Base-by-base conservation (phyloP, 1,140 invertebrate species). In the Agraylea sexmaculata region DNA sequence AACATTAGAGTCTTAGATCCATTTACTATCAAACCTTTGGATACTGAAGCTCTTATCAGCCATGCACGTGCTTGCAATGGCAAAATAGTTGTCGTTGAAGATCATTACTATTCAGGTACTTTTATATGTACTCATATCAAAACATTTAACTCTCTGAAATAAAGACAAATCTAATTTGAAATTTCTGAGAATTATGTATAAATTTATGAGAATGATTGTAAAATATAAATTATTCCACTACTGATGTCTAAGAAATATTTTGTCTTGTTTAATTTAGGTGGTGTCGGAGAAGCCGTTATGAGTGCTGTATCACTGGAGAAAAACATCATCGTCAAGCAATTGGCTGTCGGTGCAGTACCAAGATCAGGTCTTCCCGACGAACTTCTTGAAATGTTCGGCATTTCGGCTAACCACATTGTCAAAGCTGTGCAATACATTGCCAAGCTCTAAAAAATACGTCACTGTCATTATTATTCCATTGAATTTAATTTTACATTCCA, bases 21-120 rank as follows among this genome's bases (percentile, higher is more conserved):
- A 1, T 97, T 97, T 65, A 96, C 92, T 2, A 73, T 99, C 36
- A 97, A 99, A 66, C 95, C 95, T 0, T 66, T 99, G 29, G 95
- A 99, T 64, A 71, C 68, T 30, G 71, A 73, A 1, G 70, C 77
- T 0, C 78, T 99, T 20, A 64, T 86, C 29, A 65, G 72, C 31
- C 77, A 91, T 58, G 92, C 91, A 8, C 73, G 74, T 33, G 77
- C 82, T 33, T 80, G 74, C 42, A 83, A 82, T 22, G 90, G 90
- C 1, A 72, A 76, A 17, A 74, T 98, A 23, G 53, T 99, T 29
- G 91, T 91, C 19, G 89, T 96, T 4, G 95, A 99, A 60, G 95
- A 99, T 66, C 95, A 99, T 65, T 99, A 99, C 58, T 73, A 80
- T 30, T 82, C 90, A 67, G 88, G 84, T 86, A 50, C 7, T 15